Evolutionary conservation across 1,140 invertebrate species (phyloP).

Genomic region (Tetragonula clypearis): DNA sequence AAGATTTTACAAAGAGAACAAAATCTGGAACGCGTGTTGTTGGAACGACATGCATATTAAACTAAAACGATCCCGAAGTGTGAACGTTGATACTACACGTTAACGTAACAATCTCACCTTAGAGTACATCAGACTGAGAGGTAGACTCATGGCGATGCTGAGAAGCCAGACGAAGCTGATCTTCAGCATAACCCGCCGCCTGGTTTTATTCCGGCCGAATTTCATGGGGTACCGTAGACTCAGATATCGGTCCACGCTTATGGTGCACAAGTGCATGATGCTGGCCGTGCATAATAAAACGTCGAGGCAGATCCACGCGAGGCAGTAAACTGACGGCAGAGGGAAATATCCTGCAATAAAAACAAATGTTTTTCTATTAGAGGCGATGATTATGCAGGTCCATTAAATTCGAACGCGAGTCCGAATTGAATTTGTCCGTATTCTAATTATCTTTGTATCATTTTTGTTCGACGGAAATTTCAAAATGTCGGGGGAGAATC

Average conservation of each 20-base stretch:
- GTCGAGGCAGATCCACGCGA: constrained; percentile 95
- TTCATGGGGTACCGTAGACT: constrained; percentile 93
- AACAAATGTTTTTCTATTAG: constrained; percentile 22
- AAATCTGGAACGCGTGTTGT: too few species aligned
- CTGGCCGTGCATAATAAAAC: constrained; percentile 97
- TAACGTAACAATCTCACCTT: constrained; percentile 83
- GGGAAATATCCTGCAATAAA: constrained; percentile 90
- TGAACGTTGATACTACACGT: neutral
- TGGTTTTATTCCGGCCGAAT: constrained; percentile 94
- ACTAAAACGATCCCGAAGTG: too few species aligned
- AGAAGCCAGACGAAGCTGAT: constrained; percentile 95
- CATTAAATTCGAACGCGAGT: neutral
- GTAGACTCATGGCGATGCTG: constrained; percentile 93
- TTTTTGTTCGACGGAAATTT: neutral
- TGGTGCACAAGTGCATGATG: constrained; percentile 97
- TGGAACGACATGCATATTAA: too few species aligned
- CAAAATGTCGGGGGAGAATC: too few species aligned
- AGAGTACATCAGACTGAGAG: constrained; percentile 93
- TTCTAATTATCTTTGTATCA: neutral
- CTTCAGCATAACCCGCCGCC: constrained; percentile 91
- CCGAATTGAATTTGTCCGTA: neutral
- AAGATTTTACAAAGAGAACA: too few species aligned
- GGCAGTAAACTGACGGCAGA: constrained; percentile 89
- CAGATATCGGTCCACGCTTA: constrained; percentile 95
- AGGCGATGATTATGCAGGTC: neutral